Evolutionary conservation across 2,888 invertebrate genomes (phyloP).

Genomic region (Sphecodes monilicornis): DNA sequence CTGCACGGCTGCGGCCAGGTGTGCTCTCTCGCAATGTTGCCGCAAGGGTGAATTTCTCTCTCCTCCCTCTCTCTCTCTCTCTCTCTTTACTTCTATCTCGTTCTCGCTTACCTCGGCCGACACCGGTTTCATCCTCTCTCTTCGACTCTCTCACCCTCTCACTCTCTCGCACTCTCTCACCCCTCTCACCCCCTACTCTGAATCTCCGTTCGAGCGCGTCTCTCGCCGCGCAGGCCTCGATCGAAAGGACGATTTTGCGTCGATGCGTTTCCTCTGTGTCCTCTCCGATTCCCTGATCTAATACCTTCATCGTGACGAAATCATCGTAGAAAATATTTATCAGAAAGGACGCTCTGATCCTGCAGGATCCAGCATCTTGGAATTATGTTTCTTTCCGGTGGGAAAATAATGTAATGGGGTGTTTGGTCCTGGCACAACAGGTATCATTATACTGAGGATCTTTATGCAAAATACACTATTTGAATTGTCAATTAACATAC

Average conservation of each 20-base stretch:
- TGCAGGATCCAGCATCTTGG: not conserved
- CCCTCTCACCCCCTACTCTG: conserved; percentile 30
- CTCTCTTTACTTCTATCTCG: conserved; percentile 58
- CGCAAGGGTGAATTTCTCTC: conserved; percentile 74
- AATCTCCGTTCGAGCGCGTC: conserved; percentile 46
- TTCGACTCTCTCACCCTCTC: conserved; percentile 22
- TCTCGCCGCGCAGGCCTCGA: conserved; percentile 40
- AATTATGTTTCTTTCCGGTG: no score
- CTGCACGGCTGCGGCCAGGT: conserved; percentile 82
- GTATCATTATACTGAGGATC: no score
- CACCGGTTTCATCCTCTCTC: conserved; percentile 23
- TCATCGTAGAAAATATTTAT: not conserved
- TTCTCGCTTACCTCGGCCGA: conserved; percentile 24
- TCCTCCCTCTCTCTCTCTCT: conserved; percentile 53
- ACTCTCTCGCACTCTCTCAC: not conserved
- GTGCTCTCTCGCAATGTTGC: conserved; percentile 80
- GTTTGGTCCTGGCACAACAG: no score
- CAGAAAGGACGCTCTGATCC: not conserved
- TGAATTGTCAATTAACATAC: no score
- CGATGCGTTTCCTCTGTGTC: conserved; percentile 27
- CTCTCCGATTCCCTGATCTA: not conserved
- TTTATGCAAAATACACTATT: no score
- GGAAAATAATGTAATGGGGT: not conserved
- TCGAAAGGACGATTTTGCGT: conserved; percentile 50
- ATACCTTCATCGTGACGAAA: not conserved